Percentiles rank a stretch among this genome's conserved stretches.
Conservation (phyloP, 2,113 vertebrate genomes). For the Spheniscus mendiculus region DNA sequence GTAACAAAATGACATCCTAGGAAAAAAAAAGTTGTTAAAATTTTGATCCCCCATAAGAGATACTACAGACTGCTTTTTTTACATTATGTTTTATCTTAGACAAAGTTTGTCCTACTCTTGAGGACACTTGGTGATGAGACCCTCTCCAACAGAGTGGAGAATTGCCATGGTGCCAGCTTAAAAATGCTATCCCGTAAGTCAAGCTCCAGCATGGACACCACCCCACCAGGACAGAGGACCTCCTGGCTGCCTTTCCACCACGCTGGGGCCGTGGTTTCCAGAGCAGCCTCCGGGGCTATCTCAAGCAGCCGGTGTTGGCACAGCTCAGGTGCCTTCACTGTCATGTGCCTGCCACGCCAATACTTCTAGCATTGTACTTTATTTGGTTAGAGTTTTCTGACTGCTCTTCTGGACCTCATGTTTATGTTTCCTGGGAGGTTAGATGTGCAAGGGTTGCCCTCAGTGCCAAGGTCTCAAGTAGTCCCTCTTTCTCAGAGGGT, state of each 20-base stretch:
- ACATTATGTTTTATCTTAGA: not conserved
- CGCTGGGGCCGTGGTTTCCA: accelerated
- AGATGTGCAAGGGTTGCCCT: not conserved
- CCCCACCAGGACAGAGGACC: accelerated
- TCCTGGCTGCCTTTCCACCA: not conserved
- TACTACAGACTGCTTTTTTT: not conserved
- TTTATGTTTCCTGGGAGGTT: not conserved
- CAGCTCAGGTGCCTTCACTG: accelerated
- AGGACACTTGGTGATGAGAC: not conserved
- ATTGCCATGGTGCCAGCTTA: not conserved
- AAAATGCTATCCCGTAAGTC: not conserved
- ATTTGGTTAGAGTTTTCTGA: not conserved
- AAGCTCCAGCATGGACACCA: not conserved
- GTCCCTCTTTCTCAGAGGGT: not conserved
- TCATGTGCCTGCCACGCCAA: not conserved
- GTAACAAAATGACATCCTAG: not conserved
- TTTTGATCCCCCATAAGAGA: not conserved
- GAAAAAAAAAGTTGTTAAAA: not conserved
- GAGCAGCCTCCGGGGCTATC: not conserved
- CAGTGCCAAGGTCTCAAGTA: not conserved
- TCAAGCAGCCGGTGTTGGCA: not conserved
- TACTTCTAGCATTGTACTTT: not conserved
- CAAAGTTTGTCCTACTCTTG: not conserved
- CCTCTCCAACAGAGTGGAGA: not conserved
- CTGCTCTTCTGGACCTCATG: not conserved